These are phyloP conservation scores for Drosophila auraria DNA, from an alignment of 1,140 invertebrate species.

Conservation along the genomic window DNA sequence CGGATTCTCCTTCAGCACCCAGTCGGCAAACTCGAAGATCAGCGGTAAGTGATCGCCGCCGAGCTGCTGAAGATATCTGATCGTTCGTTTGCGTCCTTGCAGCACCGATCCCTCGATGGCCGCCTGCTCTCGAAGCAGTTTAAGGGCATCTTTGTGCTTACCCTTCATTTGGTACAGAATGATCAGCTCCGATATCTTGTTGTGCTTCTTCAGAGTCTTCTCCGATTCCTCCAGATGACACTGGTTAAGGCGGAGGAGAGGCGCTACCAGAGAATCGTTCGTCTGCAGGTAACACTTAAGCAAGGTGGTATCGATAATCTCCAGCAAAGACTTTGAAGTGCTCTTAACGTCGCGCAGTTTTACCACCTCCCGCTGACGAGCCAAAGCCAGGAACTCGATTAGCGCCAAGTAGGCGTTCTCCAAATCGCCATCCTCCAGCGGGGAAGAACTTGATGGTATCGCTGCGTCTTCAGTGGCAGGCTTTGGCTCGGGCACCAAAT, in stretches of 20 bases:
- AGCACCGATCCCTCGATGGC: conserved; percentile 90
- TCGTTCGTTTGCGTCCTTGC: conserved; percentile 92
- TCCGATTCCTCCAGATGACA: conserved; percentile 98
- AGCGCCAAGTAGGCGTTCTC: conserved; percentile 95
- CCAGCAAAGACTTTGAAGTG: conserved; percentile 89
- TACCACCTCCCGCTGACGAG: conserved; percentile 87
- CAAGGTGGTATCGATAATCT: conserved; percentile 98
- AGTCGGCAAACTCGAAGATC: conserved; percentile 97
- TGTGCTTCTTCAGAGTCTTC: conserved; percentile 92
- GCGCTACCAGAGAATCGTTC: conserved; percentile 96
- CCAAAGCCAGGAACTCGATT: conserved; percentile 94
- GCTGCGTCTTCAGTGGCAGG: conserved; percentile 85
- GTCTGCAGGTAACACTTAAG: conserved; percentile 98
- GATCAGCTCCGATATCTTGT: conserved; percentile 97
- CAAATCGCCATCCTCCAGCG: conserved; percentile 92
- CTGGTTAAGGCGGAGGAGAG: conserved; percentile 96
- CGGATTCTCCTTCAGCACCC: conserved; percentile 94
- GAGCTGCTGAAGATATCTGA: conserved; percentile 96
- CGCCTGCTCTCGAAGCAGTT: conserved; percentile 93
- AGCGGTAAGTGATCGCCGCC: conserved; percentile 94
- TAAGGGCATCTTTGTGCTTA: conserved; percentile 95
- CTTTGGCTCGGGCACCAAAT: conserved; percentile 89
- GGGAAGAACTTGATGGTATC: conserved; percentile 86
- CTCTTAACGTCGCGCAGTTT: conserved; percentile 71
- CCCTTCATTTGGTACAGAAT: conserved; percentile 98